Evolutionary conservation across 2,888 invertebrate species (phyloP), one percentile per base, ranked within the genome.

Genomic region (Oscheius myriophilus): DNA sequence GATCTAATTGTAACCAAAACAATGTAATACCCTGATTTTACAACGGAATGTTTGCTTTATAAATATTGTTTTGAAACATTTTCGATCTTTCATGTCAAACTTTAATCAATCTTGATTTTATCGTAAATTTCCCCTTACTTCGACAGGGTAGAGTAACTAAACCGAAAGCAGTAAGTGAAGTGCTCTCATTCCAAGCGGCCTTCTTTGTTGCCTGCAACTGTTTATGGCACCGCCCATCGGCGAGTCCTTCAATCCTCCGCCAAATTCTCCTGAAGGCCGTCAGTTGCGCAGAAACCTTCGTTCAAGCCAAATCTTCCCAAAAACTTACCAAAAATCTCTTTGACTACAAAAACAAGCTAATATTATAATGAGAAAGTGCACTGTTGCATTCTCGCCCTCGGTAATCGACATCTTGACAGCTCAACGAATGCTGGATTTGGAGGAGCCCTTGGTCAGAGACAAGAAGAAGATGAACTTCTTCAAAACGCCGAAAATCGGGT

Each of bases 381-480:
- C 73, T 41, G 73, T 78, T 14, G 73, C 75, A 3, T 51, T 78
- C 64, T 78, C 78, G 12, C 74, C 76, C 1, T 78, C 80, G 26
- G 74, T 80, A 70, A 73, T 75, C 51, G 64, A 76, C 45, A 59
- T 78, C 51, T 76, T 80, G 41, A 51, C 73, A 72, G 77, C 75
- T 9, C 76, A 78, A 67, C 71, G 72, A 49, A 78, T 74, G 76
- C 62, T 76, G 62, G 73, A 72, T 51, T 68, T 75, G 33, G 75
- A 75, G 59, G 78, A 78, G 58, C 75, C 76, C 53, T 45, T 73
- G 45, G 73, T 75, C 39, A 76, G 76, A 25, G 70, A 68, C 46
- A 77, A 72, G 62, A 75, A 74, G 42, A 62, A 68, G 55, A 70
- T 73, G 58, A 72, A 73, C 9, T 73, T 78, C 26, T 75, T 78